Conservation (phyloP, 1,140 invertebrate genomes). For the Neomicropteryx cornuta region DNA sequence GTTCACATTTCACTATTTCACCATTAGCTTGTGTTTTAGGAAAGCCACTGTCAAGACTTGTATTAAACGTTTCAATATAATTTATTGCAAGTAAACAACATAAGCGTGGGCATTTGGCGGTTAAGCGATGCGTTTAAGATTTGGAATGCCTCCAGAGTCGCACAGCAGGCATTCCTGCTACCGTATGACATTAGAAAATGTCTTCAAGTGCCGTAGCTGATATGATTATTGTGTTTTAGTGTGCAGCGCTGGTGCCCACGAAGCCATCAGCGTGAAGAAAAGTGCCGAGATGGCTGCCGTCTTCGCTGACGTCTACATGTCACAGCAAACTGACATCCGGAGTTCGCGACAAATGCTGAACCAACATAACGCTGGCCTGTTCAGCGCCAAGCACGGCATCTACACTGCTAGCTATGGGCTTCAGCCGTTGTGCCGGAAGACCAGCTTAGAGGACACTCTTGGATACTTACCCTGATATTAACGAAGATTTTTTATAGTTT, state of each 20-base stretch:
- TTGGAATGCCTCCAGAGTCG: too few relatives aligned
- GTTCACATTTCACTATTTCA: too few relatives aligned
- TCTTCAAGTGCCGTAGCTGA: neutral
- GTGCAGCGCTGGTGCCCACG: slow-evolving; percentile 48
- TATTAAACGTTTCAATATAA: too few relatives aligned
- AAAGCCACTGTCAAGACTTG: too few relatives aligned
- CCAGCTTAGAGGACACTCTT: slow-evolving; percentile 32
- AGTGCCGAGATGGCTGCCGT: slow-evolving; percentile 77
- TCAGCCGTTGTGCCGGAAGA: slow-evolving; percentile 25
- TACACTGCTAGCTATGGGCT: slow-evolving; percentile 25
- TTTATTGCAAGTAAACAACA: too few relatives aligned
- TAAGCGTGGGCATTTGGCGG: too few relatives aligned
- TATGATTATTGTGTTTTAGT: slow-evolving; percentile 22
- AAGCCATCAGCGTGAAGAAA: slow-evolving; percentile 75
- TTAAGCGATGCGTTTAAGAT: too few relatives aligned
- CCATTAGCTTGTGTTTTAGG: too few relatives aligned
- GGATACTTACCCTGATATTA: slow-evolving; percentile 32
- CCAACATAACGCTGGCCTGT: slow-evolving; percentile 13
- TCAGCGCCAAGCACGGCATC: slow-evolving; percentile 11
- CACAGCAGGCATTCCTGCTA: slow-evolving; percentile 8
- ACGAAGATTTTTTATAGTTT: too few relatives aligned
- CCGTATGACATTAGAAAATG: slow-evolving; percentile 10
- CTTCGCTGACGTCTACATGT: slow-evolving; percentile 60
- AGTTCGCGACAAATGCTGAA: slow-evolving; percentile 12
- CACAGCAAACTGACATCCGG: slow-evolving; percentile 38